Conservation (phyloP, 37 sponge, comb jelly and placozoan species). For the Chondrosia reniformis region DNA sequence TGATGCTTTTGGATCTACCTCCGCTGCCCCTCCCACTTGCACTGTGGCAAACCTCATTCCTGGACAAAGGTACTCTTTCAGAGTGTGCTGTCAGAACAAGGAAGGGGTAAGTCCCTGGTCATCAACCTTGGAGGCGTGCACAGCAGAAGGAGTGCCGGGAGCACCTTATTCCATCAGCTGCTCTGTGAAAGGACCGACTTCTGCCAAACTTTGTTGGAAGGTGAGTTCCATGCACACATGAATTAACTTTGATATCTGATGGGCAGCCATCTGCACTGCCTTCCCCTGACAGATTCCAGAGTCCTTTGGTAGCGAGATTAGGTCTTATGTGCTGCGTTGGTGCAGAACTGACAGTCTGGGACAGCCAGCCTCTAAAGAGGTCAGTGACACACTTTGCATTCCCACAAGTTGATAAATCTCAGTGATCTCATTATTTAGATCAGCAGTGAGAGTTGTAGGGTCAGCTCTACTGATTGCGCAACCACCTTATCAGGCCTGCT, state of each 20-base stretch:
- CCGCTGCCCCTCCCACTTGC: background rate
- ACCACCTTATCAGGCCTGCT: background rate
- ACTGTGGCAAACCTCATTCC: conserved; percentile 17
- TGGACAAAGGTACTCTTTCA: conserved; percentile 14
- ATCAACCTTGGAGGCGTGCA: background rate
- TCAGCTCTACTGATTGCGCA: background rate
- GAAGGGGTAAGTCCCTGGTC: conserved; percentile 40
- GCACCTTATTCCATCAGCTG: conserved; percentile 18
- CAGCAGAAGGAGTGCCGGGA: conserved; percentile 48
- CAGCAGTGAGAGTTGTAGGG: background rate
- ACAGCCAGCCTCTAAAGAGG: background rate
- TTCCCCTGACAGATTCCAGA: background rate
- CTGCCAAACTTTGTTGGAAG: conserved; percentile 43
- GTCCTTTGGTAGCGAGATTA: background rate
- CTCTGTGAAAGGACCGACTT: conserved; percentile 9
- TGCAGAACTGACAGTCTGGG: background rate
- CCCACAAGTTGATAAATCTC: background rate
- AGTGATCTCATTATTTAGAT: background rate
- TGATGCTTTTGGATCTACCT: conserved; percentile 1
- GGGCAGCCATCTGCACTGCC: background rate
- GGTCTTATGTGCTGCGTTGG: background rate
- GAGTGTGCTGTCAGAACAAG: conserved; percentile 13
- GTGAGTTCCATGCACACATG: conserved; percentile 18
- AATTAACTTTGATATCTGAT: background rate
- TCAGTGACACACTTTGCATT: too few species aligned